Evolutionary conservation across 92 coral and sea anemone genomes (phyloP).

Genomic region (Meandrina meandrites): DNA sequence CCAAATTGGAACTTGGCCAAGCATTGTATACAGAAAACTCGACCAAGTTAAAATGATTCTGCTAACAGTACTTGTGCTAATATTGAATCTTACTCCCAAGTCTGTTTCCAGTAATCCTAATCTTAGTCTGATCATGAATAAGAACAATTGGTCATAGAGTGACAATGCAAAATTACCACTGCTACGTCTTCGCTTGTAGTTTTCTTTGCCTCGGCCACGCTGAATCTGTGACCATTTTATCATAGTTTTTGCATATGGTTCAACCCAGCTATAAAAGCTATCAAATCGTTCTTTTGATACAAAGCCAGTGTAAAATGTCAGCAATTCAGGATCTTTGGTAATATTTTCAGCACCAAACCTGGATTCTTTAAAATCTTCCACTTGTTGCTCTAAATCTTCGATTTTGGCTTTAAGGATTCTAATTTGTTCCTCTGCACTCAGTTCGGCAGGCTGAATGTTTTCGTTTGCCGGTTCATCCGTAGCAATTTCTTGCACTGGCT

Average conservation of each 20-base stretch:
- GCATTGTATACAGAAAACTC: constrained; percentile 39
- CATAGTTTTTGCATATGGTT: constrained; percentile 41
- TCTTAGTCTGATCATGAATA: constrained; percentile 41
- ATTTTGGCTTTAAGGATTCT: too few species aligned
- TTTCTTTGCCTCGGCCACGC: constrained; percentile 25
- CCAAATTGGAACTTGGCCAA: constrained; percentile 54
- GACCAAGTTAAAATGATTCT: constrained; percentile 39
- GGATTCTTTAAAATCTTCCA: constrained; percentile 28
- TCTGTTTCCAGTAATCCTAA: constrained; percentile 41
- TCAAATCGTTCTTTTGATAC: too few species aligned
- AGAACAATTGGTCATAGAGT: constrained; percentile 35
- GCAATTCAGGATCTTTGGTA: constrained; percentile 43
- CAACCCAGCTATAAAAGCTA: constrained; percentile 34
- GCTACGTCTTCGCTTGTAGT: constrained; percentile 32
- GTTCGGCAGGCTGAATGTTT: constrained; percentile 22
- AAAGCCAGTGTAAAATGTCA: too few species aligned
- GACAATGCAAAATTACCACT: constrained; percentile 34
- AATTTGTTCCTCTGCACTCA: too few species aligned
- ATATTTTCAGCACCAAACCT: constrained; percentile 48
- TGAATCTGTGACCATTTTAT: constrained; percentile 45
- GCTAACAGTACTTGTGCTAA: too few species aligned
- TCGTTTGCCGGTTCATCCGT: constrained; percentile 22
- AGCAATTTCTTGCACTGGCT: constrained; percentile 19
- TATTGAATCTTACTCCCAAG: constrained; percentile 32
- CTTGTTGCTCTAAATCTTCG: background rate